These are phyloP conservation scores for Aleiodes alternator DNA, from an alignment of 2,888 invertebrate species.

Conservation along the genomic window DNA sequence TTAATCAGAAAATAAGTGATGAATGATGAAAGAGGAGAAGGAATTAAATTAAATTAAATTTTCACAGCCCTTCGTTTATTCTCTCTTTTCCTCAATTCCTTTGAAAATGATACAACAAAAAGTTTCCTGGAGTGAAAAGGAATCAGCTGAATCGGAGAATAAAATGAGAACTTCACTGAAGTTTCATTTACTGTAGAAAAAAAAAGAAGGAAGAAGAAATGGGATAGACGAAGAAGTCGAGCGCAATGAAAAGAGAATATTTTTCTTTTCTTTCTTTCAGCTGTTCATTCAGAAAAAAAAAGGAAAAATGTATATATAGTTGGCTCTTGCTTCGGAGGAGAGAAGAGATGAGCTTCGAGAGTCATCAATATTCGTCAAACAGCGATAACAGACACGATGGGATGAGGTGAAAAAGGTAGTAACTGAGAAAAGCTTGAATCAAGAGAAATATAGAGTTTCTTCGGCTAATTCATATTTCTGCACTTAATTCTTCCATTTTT, in stretches of 20 bases:
- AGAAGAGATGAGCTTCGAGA: slow-evolving; percentile 40
- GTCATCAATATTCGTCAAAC: slow-evolving; percentile 63
- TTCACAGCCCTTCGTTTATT: too few species aligned
- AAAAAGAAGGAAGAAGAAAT: slow-evolving; percentile 45
- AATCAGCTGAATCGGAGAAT: background rate
- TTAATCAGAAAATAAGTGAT: too few species aligned
- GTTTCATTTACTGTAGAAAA: slow-evolving; percentile 30
- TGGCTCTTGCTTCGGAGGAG: slow-evolving; percentile 31
- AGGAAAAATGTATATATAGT: slow-evolving; percentile 25
- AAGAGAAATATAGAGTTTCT: slow-evolving; percentile 36
- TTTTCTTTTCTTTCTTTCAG: background rate
- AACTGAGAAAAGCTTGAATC: slow-evolving; percentile 23
- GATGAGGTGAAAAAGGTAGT: slow-evolving; percentile 19
- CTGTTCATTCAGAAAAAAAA: too few species aligned
- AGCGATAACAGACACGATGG: slow-evolving; percentile 52
- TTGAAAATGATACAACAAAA: too few species aligned
- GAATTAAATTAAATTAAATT: too few species aligned
- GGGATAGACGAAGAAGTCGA: slow-evolving; percentile 26
- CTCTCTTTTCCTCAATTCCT: too few species aligned
- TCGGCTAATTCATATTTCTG: slow-evolving; percentile 26
- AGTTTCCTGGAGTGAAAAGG: background rate
- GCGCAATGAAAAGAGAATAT: slow-evolving; percentile 16
- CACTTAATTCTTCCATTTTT: background rate
- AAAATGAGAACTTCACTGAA: slow-evolving; percentile 9
- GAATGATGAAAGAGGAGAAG: too few species aligned